phyloP scores from a whole-genome alignment of 2,113 vertebrate species.

The Triplophysa tibetana region DNA sequence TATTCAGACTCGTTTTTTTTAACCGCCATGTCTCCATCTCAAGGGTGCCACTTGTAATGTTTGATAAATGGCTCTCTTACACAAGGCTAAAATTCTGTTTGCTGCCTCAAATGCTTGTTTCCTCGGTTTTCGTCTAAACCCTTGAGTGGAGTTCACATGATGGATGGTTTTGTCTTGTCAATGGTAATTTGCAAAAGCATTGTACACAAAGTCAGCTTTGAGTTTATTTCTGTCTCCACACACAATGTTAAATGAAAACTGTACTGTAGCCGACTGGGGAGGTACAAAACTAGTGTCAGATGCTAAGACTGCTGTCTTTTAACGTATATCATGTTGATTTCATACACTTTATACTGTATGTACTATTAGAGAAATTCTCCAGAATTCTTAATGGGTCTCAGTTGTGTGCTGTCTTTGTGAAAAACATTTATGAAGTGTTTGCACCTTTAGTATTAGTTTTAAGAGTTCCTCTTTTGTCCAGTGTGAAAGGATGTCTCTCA shows the following conservation, averaged over 20 bases:
- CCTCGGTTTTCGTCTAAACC: slow-evolving; percentile 1
- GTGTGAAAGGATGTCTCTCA: too few relatives aligned
- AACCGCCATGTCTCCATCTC: neutral
- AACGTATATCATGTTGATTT: too few relatives aligned
- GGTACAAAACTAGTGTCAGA: too few relatives aligned
- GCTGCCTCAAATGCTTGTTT: slow-evolving; percentile 24
- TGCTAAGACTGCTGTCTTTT: too few relatives aligned
- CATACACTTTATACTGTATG: too few relatives aligned
- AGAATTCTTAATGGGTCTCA: too few relatives aligned
- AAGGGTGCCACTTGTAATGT: slow-evolving; percentile 33
- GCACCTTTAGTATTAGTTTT: too few relatives aligned
- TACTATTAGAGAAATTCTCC: too few relatives aligned
- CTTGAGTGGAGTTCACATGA: slow-evolving; percentile 20
- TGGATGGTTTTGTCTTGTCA: slow-evolving; percentile 29
- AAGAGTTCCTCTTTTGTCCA: too few relatives aligned
- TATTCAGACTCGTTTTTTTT: neutral
- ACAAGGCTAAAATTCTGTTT: slow-evolving; percentile 20
- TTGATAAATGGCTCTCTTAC: slow-evolving; percentile 29
- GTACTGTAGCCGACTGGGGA: too few relatives aligned
- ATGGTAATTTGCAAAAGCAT: slow-evolving; percentile 19
- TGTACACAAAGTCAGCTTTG: slow-evolving; percentile 5
- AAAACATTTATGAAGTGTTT: too few relatives aligned
- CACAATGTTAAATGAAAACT: neutral
- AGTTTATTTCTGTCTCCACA: slow-evolving; percentile 14
- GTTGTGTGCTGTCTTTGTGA: too few relatives aligned